phyloP scores from a whole-genome alignment of 2,797 vertebrate species.

The Muscicapa comitata region DNA sequence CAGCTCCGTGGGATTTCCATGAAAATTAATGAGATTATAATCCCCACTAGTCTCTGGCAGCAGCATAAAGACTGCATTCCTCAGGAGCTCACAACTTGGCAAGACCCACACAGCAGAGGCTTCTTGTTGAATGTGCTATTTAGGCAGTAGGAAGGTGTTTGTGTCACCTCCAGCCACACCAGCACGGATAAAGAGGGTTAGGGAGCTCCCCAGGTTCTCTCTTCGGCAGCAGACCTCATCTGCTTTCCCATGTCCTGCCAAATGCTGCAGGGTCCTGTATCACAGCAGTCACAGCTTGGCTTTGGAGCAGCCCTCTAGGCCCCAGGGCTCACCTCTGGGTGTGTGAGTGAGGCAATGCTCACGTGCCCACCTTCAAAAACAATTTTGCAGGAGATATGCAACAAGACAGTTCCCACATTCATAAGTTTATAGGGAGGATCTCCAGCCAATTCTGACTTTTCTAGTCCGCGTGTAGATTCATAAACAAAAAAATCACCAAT shows the following conservation, averaged over 20 bases:
- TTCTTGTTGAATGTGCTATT: background rate
- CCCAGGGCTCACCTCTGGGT: background rate
- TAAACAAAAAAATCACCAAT: background rate
- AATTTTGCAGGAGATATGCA: background rate
- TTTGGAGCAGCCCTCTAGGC: background rate
- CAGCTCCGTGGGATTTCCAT: background rate
- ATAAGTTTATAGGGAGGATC: background rate
- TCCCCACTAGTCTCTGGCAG: background rate
- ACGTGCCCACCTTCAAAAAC: accelerated
- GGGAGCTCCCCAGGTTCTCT: background rate
- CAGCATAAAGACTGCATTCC: background rate
- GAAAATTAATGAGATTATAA: slow-evolving; percentile 53
- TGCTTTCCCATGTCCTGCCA: background rate
- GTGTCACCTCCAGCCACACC: background rate
- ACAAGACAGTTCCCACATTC: background rate
- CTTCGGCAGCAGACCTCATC: background rate
- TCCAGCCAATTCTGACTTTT: background rate
- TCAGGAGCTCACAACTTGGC: background rate
- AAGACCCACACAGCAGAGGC: background rate
- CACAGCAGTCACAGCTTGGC: background rate
- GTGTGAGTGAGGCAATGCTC: accelerated
- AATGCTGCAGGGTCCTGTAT: background rate
- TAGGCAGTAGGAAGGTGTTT: background rate
- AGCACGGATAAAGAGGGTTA: accelerated
- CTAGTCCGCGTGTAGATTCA: background rate